Evolutionary conservation across 2,888 invertebrate genomes (phyloP).

Genomic region (Hypsopygia costalis): DNA sequence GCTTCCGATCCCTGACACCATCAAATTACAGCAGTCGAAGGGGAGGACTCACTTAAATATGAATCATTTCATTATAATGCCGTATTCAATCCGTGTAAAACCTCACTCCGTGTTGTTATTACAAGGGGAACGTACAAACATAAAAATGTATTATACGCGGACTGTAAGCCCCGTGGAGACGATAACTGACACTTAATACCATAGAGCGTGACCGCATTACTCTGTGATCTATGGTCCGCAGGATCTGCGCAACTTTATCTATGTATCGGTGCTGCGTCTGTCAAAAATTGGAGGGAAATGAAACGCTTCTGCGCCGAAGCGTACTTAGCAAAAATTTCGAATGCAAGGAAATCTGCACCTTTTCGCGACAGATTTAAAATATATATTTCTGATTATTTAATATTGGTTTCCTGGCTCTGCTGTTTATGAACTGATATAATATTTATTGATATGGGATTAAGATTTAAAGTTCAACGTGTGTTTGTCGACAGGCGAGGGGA

Average conservation of each 20-base stretch:
- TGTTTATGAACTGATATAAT: constrained; percentile 20
- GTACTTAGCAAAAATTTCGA: constrained; percentile 22
- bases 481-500: constrained; percentile 33
- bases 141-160: constrained; percentile 66
- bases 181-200: constrained; percentile 80
- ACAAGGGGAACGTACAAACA: constrained; percentile 68
- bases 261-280: constrained; percentile 49
- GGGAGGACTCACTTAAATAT: constrained; percentile 80
- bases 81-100: constrained; percentile 79
- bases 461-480: constrained; percentile 39
- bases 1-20: constrained; percentile 70
- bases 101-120: constrained; percentile 76
- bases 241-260: constrained; percentile 61
- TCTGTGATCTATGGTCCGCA: constrained; percentile 75
- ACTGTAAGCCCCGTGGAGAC: constrained; percentile 73
- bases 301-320: constrained; percentile 40
- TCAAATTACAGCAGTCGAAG: constrained; percentile 65
- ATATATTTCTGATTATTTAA: constrained; percentile 13
- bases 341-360: constrained; percentile 32
- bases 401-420: constrained; percentile 5
- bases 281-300: constrained; percentile 59
- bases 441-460: constrained; percentile 30
- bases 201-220: constrained; percentile 79
- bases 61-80: constrained; percentile 81
- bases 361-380: constrained; percentile 28